These are phyloP conservation scores for Alectoris magna DNA, from an alignment of 2,797 vertebrate species.

Conservation along the genomic window DNA sequence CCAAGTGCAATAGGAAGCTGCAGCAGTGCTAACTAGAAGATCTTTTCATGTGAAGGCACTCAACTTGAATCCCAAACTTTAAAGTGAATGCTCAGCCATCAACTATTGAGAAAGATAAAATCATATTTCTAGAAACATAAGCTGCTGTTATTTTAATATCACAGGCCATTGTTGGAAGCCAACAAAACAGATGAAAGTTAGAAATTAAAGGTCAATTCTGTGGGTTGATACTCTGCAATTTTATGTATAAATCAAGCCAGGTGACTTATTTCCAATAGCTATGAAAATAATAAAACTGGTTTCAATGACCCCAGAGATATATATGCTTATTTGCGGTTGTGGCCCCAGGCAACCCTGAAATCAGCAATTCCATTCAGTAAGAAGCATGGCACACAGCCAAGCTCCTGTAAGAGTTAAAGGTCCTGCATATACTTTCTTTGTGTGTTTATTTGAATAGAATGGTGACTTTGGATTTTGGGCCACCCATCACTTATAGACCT, in stretches of 20 bases:
- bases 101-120: background rate
- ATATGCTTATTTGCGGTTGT: slow-evolving; percentile 40
- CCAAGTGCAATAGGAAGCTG: background rate
- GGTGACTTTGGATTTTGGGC: slow-evolving; percentile 43
- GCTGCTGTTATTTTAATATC: background rate
- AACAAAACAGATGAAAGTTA: slow-evolving; percentile 16
- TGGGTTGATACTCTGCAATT: background rate
- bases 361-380: slow-evolving; percentile 48
- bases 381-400: slow-evolving; percentile 37
- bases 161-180: background rate
- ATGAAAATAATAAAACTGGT: slow-evolving; percentile 53
- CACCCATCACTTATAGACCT: slow-evolving; percentile 56
- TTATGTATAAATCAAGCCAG: slow-evolving; percentile 28
- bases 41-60: background rate
- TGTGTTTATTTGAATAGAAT: slow-evolving; percentile 53
- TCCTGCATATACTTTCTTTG: slow-evolving; percentile 49
- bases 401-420: slow-evolving; percentile 52
- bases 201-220: slow-evolving; percentile 28
- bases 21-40: background rate
- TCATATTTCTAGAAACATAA: background rate
- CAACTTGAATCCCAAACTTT: background rate
- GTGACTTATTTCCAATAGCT: slow-evolving; percentile 40
- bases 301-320: slow-evolving; percentile 57
- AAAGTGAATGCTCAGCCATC: background rate
- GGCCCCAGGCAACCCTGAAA: slow-evolving; percentile 46